These are phyloP conservation scores for Coregonus sp. DNA, from an alignment of 2,797 vertebrate species.

Conservation along the genomic window DNA sequence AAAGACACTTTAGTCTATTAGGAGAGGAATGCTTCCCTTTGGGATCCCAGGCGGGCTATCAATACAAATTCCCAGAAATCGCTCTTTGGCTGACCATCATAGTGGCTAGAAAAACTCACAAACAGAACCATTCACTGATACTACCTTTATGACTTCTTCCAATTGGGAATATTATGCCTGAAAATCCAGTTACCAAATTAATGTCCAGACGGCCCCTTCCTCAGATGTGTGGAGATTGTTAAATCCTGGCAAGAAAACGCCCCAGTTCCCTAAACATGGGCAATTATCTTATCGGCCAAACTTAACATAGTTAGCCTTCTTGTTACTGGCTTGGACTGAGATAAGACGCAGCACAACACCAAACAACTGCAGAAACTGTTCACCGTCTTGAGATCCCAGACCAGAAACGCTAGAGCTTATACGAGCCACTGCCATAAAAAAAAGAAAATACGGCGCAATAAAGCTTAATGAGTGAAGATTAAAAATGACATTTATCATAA, in stretches of 20 bases:
- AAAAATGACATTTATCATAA: too few species aligned
- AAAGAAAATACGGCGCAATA: neutral
- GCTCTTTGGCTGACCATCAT: conserved; percentile 8
- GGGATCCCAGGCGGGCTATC: conserved; percentile 28
- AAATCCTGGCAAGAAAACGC: conserved; percentile 19
- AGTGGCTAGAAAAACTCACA: conserved; percentile 21
- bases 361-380: neutral
- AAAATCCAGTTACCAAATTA: conserved; percentile 40
- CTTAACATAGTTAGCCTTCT: conserved; percentile 48
- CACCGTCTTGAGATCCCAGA: neutral
- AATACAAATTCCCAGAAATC: neutral
- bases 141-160: conserved; percentile 23
- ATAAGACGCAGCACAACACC: conserved; percentile 10
- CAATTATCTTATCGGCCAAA: conserved; percentile 45
- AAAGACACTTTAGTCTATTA: conserved; percentile 36
- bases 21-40: conserved; percentile 37
- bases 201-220: neutral
- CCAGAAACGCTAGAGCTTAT: neutral
- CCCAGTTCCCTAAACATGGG: conserved; percentile 27
- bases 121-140: conserved; percentile 30
- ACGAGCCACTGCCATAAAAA: too few species aligned
- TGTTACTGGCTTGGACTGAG: conserved; percentile 37
- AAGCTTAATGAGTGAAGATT: neutral
- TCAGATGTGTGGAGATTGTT: conserved; percentile 8
- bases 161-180: conserved; percentile 18